Base-by-base conservation (phyloP, 1,140 invertebrate genomes). In the Drosophila busckii region DNA sequence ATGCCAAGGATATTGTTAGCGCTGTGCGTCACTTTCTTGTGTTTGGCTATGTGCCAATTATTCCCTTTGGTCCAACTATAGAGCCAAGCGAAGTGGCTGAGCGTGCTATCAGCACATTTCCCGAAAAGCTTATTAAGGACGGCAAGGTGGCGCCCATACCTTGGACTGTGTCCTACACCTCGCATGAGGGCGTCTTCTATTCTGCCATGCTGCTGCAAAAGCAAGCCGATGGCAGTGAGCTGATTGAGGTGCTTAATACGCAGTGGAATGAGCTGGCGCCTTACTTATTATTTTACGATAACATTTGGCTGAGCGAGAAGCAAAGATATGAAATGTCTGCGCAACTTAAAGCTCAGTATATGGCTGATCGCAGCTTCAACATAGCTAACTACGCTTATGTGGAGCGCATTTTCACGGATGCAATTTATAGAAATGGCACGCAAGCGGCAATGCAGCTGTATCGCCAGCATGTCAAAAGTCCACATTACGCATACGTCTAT, bases 11-110 rank as follows among this genome's bases (percentile, higher is more conserved):
- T 0, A 65, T 73, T 32, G 70, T 73, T 0, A 15, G 15, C 4
- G 35, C 42, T 4, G 53, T 69, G 7, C 25, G 23, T 15, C 13
- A 60, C 10, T 70, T 73, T 31, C 23, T 65, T 3, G 55, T 75
- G n/a, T 89, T 89, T 85, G 62, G 88, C 7, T 90, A 88, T 49
- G 90, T 90, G 70, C 91, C 90, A 9, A 90, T 89, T 44, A 85
- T 88, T 8, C 89, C 89, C 2, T 92, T 91, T 70, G 90, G 89
- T 3, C 89, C 90, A 9, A 88, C 90, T 0, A 65, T 89, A 0
- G 91, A 92, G 37, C 19, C 42, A 10, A 9, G 15, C 0, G 46
- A 56, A 20, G 42, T 35, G 2, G 3, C 4, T 1, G 32, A 86
- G 12, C 78, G 89, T 2, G 91, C 91, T 58, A 71, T 92, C 0